Conservation (phyloP, 2,113 vertebrate species). For the Acrocephalus kingi region DNA sequence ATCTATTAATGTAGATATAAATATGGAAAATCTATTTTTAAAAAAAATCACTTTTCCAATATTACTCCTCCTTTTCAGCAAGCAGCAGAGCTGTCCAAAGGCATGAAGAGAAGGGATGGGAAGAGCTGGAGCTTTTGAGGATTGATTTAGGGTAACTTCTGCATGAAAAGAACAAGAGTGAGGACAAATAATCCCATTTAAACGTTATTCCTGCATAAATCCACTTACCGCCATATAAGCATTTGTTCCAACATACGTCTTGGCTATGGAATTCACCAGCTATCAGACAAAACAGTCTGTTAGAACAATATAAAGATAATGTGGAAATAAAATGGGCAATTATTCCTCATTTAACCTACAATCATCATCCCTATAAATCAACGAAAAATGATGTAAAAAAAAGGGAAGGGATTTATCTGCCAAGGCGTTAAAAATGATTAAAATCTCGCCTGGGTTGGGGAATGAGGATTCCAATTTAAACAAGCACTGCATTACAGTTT, state of each 20-base stretch:
- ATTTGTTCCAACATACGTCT: slow-evolving; percentile 99
- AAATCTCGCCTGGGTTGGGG: slow-evolving; percentile 63
- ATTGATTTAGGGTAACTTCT: background rate
- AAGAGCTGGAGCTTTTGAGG: background rate
- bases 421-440: slow-evolving; percentile 80
- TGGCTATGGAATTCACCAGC: slow-evolving; percentile 99
- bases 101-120: background rate
- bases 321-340: slow-evolving; percentile 86
- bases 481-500: slow-evolving; percentile 67
- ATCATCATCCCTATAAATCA: slow-evolving; percentile 80
- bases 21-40: no score
- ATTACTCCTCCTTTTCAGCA: background rate
- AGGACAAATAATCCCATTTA: slow-evolving; percentile 11
- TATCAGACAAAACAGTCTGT: slow-evolving; percentile 84
- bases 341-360: slow-evolving; percentile 85
- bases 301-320: slow-evolving; percentile 83
- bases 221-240: slow-evolving; percentile 98
- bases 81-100: rapidly evolving
- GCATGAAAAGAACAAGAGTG: background rate
- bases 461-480: slow-evolving; percentile 74
- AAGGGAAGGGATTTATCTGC: slow-evolving; percentile 72
- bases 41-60: background rate
- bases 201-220: slow-evolving; percentile 59
- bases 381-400: slow-evolving; percentile 78
- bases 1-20: no score